These are phyloP conservation scores for Caenorhabditis elegans DNA, from an alignment of 1,140 invertebrate genomes.

Conservation along the genomic window DNA sequence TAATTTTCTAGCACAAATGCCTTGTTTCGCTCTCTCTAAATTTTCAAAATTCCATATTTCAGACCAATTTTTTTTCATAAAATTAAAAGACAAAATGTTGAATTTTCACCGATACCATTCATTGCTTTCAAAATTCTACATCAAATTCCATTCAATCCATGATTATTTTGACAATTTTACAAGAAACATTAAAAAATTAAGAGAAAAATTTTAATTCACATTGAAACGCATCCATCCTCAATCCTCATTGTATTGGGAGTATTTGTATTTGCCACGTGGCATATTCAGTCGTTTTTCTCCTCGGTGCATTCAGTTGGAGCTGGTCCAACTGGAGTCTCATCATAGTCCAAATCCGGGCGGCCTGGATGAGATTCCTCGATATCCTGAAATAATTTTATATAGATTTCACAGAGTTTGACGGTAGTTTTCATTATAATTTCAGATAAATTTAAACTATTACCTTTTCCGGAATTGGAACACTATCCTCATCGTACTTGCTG, in stretches of 20 bases:
- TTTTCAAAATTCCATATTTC: too few relatives aligned
- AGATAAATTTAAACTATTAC: background rate
- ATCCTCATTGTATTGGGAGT: too few relatives aligned
- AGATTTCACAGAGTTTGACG: background rate
- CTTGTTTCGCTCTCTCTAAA: too few relatives aligned
- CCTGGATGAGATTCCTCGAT: conserved; percentile 44
- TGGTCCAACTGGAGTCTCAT: conserved; percentile 47
- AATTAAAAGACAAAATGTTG: too few relatives aligned
- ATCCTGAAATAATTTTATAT: conserved; percentile 22
- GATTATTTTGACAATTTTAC: too few relatives aligned
- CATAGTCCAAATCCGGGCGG: conserved; percentile 48
- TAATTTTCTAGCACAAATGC: too few relatives aligned
- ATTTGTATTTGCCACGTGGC: background rate
- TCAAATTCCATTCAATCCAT: background rate
- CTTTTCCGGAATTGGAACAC: conserved; percentile 40
- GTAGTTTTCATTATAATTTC: too few relatives aligned
- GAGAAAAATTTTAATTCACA: too few relatives aligned
- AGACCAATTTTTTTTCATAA: too few relatives aligned
- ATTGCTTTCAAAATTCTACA: background rate
- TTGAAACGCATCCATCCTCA: too few relatives aligned
- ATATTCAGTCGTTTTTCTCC: background rate
- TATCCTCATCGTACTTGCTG: conserved; percentile 44
- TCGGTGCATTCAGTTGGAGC: conserved; percentile 32
- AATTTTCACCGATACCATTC: background rate
- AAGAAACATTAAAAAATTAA: background rate